phyloP scores from a whole-genome alignment of 2,797 vertebrate species.

The Phalloptychus januarius region DNA sequence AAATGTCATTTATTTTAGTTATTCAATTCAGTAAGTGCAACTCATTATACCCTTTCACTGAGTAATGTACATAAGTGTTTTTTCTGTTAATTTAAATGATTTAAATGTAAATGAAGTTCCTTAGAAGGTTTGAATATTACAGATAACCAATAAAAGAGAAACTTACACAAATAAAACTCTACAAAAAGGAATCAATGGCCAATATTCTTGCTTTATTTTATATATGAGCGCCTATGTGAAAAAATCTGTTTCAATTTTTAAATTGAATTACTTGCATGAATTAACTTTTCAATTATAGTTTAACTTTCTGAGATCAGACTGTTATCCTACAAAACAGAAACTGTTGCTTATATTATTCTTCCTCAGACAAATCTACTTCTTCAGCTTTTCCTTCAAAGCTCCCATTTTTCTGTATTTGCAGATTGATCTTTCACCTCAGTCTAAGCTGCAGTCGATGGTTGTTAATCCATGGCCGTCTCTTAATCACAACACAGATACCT shows the following conservation, averaged over 20 bases:
- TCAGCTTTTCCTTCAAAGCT: constrained; percentile 32
- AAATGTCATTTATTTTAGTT: not conserved
- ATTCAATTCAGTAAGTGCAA: not conserved
- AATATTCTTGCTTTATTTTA: no score
- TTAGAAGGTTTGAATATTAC: not conserved
- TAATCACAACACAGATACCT: constrained; percentile 86
- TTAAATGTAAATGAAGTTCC: not conserved
- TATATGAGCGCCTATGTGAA: no score
- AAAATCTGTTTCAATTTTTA: not conserved
- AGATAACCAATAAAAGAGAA: not conserved
- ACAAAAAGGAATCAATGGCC: not conserved
- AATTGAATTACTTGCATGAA: not conserved
- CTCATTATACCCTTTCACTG: not conserved
- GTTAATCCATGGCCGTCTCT: constrained; percentile 78
- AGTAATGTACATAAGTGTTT: not conserved
- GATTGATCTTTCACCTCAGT: constrained; percentile 76
- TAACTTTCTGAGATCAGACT: not conserved
- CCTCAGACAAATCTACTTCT: constrained; percentile 31
- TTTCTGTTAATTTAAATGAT: not conserved
- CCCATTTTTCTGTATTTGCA: constrained; percentile 62
- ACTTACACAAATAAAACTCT: not conserved
- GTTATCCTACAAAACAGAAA: not conserved
- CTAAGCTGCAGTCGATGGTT: constrained; percentile 81
- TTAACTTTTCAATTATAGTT: not conserved
- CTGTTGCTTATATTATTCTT: constrained; percentile 10